These are phyloP conservation scores for Pelagia noctiluca DNA, from an alignment of 30 jellyfish, hydroid and myxozoan genomes.

Conservation along the genomic window DNA sequence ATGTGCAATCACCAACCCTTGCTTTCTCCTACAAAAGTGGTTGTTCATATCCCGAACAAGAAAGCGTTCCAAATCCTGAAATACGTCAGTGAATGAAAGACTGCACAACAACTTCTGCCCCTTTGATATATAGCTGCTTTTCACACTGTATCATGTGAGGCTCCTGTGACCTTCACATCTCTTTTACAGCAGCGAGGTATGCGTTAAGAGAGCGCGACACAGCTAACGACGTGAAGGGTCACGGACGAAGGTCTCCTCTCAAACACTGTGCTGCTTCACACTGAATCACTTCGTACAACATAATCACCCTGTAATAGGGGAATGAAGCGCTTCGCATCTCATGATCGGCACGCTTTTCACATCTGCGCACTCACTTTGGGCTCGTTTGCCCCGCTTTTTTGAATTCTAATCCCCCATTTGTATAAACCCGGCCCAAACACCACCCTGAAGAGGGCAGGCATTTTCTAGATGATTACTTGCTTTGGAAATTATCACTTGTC, in stretches of 20 bases:
- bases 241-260: slow-evolving; percentile 48
- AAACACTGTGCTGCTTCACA: slow-evolving; percentile 44
- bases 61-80: too few species aligned
- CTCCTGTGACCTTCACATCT: slow-evolving; percentile 37
- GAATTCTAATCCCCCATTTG: too few species aligned
- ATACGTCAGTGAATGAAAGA: not conserved
- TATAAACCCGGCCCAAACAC: too few species aligned
- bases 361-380: not conserved
- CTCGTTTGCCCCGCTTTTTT: too few species aligned
- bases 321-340: slow-evolving; percentile 75
- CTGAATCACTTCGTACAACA: slow-evolving; percentile 10
- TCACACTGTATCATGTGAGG: slow-evolving; percentile 61
- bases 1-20: too few species aligned
- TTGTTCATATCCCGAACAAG: too few species aligned
- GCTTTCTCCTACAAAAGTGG: too few species aligned
- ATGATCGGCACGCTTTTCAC: slow-evolving; percentile 34
- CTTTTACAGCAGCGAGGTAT: slow-evolving; percentile 67
- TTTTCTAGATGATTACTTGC: too few species aligned
- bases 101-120: not conserved
- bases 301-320: slow-evolving; percentile 59
- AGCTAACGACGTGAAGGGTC: slow-evolving; percentile 71
- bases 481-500: too few species aligned
- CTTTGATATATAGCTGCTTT: not conserved
- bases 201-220: slow-evolving; percentile 54
- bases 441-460: too few species aligned